Percentiles rank a stretch among this genome's conserved stretches.
Conservation (phyloP, 2,888 invertebrate species). For the Conus canariensis region DNA sequence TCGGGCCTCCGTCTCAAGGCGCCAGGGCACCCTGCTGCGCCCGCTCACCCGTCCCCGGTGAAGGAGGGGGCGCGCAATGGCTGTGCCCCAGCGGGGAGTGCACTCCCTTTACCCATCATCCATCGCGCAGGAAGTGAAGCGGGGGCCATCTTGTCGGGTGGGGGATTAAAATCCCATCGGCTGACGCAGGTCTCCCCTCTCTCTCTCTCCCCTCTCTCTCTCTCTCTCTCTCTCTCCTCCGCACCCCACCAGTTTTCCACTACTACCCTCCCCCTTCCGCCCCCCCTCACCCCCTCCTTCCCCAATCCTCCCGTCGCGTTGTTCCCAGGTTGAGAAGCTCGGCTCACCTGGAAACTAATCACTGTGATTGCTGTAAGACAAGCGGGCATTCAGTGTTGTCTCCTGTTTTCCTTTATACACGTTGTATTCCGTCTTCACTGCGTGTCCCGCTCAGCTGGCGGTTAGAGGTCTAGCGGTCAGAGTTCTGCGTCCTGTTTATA, state of each 20-base stretch:
- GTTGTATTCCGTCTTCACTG: too few species aligned
- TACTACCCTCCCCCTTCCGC: not conserved
- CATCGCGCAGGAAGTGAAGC: slow-evolving; percentile 37
- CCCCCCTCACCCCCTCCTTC: not conserved
- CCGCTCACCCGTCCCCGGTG: not conserved
- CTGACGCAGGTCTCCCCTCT: slow-evolving; percentile 1
- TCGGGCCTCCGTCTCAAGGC: not conserved
- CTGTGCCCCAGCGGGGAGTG: slow-evolving; percentile 25
- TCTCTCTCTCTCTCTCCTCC: too few species aligned
- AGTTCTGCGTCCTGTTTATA: too few species aligned
- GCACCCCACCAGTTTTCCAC: not conserved
- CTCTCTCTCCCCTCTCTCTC: not conserved
- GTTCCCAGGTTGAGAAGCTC: not conserved
- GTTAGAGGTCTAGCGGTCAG: too few species aligned
- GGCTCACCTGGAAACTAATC: not conserved
- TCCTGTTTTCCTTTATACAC: too few species aligned
- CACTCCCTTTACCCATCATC: slow-evolving; percentile 37
- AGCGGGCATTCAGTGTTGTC: too few species aligned
- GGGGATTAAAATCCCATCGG: slow-evolving; percentile 40
- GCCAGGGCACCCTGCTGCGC: not conserved
- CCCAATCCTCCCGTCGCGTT: too few species aligned
- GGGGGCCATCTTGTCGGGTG: slow-evolving; percentile 3
- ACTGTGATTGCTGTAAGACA: not conserved
- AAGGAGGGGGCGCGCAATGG: not conserved
- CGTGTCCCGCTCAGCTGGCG: too few species aligned